Conservation (phyloP, 2,113 vertebrate species). For the Hippocampus barbouri region DNA sequence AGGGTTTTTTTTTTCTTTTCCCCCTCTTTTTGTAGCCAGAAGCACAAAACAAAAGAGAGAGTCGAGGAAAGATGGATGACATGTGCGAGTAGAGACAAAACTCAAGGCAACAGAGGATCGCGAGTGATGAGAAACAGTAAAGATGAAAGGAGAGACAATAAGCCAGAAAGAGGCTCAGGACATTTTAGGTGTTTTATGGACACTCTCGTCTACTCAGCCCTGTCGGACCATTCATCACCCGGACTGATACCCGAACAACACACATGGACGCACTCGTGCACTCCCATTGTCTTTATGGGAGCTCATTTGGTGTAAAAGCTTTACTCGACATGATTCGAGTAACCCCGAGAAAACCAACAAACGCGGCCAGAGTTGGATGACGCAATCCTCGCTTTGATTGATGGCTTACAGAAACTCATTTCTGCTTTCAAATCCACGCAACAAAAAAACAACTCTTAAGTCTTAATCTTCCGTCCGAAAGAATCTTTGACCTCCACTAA, state of each 20-base stretch:
- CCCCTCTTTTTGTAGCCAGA: conserved; percentile 4
- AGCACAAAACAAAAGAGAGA: conserved; percentile 15
- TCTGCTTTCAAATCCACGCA: not conserved
- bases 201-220: conserved; percentile 39
- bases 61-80: conserved; percentile 13
- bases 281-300: conserved; percentile 47
- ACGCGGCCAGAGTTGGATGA: conserved; percentile 21
- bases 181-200: conserved; percentile 46
- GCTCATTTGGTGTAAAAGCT: conserved; percentile 54
- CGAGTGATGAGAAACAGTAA: conserved; percentile 11
- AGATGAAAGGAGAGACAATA: conserved; percentile 34
- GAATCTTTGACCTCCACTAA: conserved; percentile 12
- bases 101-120: conserved; percentile 16
- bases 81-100: conserved; percentile 20
- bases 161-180: not conserved
- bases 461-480: not conserved
- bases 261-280: conserved; percentile 24
- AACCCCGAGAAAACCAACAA: conserved; percentile 24
- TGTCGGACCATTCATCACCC: conserved; percentile 47
- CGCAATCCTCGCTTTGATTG: conserved; percentile 25
- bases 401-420: conserved; percentile 10
- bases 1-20: conserved; percentile 10
- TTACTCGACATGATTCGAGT: conserved; percentile 29
- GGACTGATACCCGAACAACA: conserved; percentile 38
- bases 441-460: not conserved